phyloP scores from a whole-genome alignment of 2,888 invertebrate genomes.

The Peribatodes rhomboidaria region DNA sequence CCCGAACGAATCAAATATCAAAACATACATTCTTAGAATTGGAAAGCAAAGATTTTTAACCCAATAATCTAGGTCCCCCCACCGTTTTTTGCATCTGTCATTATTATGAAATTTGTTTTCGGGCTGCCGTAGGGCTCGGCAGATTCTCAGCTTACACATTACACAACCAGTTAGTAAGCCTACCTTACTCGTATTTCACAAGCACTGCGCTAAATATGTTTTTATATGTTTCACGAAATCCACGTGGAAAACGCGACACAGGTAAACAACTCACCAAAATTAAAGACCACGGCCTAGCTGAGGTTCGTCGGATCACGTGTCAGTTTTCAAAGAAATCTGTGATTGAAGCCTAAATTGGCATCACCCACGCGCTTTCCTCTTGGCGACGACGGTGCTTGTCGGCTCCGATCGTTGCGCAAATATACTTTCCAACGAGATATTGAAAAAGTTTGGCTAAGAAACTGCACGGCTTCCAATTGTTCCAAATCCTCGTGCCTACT shows the following conservation, averaged over 20 bases:
- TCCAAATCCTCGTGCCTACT: neutral
- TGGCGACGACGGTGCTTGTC: neutral
- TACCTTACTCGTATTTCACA: neutral
- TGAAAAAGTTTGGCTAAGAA: conserved; percentile 11
- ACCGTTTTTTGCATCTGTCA: too few species aligned
- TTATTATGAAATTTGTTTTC: too few species aligned
- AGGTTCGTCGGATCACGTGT: conserved; percentile 3
- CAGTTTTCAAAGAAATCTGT: conserved; percentile 6
- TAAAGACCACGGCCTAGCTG: neutral
- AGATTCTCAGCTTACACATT: too few species aligned
- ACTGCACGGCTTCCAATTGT: conserved; percentile 4
- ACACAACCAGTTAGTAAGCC: too few species aligned
- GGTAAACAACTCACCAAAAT: neutral
- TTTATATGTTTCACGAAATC: neutral
- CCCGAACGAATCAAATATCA: too few species aligned
- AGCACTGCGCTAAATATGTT: neutral
- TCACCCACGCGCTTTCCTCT: conserved; percentile 10
- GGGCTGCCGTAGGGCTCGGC: too few species aligned
- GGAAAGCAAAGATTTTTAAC: too few species aligned
- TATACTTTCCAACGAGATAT: neutral
- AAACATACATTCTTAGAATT: too few species aligned
- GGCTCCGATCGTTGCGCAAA: conserved; percentile 15
- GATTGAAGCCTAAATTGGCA: conserved; percentile 16
- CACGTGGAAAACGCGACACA: neutral
- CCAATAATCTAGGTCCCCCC: too few species aligned